Base-by-base conservation (phyloP, 2,797 vertebrate species). In the Octomys mimax region DNA sequence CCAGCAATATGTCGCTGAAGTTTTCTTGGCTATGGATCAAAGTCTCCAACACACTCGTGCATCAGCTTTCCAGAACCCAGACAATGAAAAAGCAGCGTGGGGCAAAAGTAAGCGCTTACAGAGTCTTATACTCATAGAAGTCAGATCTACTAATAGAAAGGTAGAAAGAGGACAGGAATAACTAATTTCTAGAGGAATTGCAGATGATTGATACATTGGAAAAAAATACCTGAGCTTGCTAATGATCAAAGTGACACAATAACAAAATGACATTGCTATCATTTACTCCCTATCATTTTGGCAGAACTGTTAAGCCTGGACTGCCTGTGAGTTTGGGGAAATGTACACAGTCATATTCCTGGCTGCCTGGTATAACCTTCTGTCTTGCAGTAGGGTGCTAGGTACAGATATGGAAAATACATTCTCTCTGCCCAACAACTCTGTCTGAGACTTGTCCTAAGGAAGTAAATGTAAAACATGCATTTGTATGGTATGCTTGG, bases 1-100 rank as follows among this genome's bases (percentile, higher is more conserved):
- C 87, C 95, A 87, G 85, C 71, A 88, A 93, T 90, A 88, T 78
- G 39, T 84, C 86, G 49, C 75, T 2, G 1, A 94, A 78, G 31
- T 96, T 93, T 88, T 86, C 88, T 93, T 95, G 93, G 90, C 85
- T 84, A 3, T 75, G 62, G 90, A 96, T 96, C 73, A 97, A 94
- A 91, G 68, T 95, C 42, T 92, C 64, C 0, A 0, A 80, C 89
- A 62, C 3, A 92, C 22, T 28, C 46, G 77, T 54, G 61, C n/a
- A 87, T 62, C 26, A 39, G 62, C 86, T 87, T 33, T 36, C 42
- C 21, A 36, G 46, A 87, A 82, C 42, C n/a, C 89, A 89, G 91
- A 81, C 28, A 73, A 42, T 39, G 42, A 86, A 82, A 94, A 91
- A 89, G n/a, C n/a, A 83, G 78, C 4, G 59, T 42, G 46, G n/a